Conservation (phyloP, 2,888 invertebrate genomes). For the Spatulosminthurus flaviceps region DNA sequence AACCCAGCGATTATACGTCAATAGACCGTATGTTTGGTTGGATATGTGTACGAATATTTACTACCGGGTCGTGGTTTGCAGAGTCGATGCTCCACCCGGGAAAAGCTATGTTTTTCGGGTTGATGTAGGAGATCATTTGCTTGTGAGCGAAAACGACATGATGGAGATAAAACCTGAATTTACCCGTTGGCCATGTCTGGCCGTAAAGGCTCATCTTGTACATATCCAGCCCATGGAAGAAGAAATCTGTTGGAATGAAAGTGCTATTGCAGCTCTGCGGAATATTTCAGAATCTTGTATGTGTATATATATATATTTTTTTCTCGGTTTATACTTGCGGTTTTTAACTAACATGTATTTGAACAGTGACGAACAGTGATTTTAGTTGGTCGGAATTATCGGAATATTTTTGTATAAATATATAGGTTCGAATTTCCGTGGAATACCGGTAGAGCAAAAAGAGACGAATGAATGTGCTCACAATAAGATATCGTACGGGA, state of each 20-base stretch:
- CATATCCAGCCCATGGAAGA: neutral
- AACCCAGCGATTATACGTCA: neutral
- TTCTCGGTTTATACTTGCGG: too few species aligned
- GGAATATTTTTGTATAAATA: too few species aligned
- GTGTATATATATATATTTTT: too few species aligned
- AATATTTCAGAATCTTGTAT: neutral
- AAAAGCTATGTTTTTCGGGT: neutral
- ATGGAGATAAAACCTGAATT: conserved; percentile 6
- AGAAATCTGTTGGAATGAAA: neutral
- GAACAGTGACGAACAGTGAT: too few species aligned
- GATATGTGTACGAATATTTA: neutral
- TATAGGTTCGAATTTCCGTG: too few species aligned
- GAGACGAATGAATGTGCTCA: neutral
- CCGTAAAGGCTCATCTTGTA: neutral
- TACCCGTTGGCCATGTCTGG: neutral
- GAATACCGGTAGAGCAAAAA: too few species aligned
- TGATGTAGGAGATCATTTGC: neutral
- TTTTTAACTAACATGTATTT: too few species aligned
- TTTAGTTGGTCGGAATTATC: too few species aligned
- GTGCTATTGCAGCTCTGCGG: neutral
- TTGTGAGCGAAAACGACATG: neutral
- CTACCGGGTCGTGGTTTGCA: neutral
- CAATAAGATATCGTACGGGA: neutral
- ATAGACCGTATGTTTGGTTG: neutral
- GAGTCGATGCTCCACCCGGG: neutral